These are phyloP conservation scores for Elgaria multicarinata DNA, from an alignment of 2,113 vertebrate genomes.

Conservation along the genomic window DNA sequence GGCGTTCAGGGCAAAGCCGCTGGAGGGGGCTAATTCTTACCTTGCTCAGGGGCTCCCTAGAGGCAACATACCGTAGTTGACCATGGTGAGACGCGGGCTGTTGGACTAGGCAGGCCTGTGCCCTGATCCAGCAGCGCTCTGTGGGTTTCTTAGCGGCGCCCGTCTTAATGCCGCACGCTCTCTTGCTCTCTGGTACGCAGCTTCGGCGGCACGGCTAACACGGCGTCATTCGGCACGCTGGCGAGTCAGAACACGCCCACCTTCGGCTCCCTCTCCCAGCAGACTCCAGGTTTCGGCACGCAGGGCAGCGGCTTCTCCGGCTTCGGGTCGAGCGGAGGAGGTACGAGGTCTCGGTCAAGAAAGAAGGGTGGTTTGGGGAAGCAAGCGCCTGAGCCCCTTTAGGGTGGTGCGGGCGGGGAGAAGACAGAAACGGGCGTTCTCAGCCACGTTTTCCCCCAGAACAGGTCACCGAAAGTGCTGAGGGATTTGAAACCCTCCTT, in stretches of 20 bases:
- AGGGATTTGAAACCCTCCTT: neutral
- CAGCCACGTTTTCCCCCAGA: neutral
- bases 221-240: constrained; percentile 85
- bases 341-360: constrained; percentile 59
- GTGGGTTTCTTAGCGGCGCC: too few relatives aligned
- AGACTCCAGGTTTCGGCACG: constrained; percentile 81
- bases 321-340: constrained; percentile 84
- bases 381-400: neutral
- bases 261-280: constrained; percentile 88
- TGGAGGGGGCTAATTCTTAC: too few relatives aligned
- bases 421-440: neutral
- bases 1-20: too few relatives aligned
- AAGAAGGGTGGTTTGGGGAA: neutral
- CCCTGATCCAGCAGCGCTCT: too few relatives aligned
- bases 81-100: too few relatives aligned
- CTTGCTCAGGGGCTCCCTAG: too few relatives aligned
- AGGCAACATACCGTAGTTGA: neutral
- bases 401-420: too few relatives aligned
- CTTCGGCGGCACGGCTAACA: constrained; percentile 84
- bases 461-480: too few relatives aligned
- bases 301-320: constrained; percentile 85
- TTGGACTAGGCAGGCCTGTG: neutral
- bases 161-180: neutral
- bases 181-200: constrained; percentile 70
- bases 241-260: constrained; percentile 85